Evolutionary conservation across 2,113 vertebrate genomes (phyloP).

Genomic region (Lagopus leucura): DNA sequence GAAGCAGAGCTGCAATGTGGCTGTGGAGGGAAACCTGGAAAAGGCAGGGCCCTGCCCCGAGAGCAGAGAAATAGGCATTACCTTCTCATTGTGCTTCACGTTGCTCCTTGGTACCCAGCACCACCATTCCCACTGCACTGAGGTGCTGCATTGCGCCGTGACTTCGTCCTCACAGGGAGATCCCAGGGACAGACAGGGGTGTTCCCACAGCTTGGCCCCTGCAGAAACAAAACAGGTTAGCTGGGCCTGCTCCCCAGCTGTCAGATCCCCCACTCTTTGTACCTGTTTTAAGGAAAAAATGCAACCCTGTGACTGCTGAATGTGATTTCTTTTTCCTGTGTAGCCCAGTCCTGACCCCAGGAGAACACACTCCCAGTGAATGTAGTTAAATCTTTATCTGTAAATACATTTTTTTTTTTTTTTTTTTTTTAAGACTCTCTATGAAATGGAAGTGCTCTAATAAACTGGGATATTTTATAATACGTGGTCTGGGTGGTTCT

Average conservation of each 20-base stretch:
- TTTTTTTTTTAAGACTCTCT: slow-evolving; percentile 43
- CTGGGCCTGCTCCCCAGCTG: background rate
- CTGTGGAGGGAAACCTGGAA: fast-evolving
- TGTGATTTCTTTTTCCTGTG: background rate
- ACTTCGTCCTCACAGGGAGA: background rate
- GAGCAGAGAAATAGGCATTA: background rate
- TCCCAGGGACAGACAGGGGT: background rate
- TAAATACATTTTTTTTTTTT: slow-evolving; percentile 31
- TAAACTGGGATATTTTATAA: slow-evolving; percentile 70
- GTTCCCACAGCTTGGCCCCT: background rate
- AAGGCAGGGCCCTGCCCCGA: too few relatives aligned
- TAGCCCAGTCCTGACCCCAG: background rate
- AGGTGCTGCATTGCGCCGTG: fast-evolving
- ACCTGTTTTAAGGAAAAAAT: background rate
- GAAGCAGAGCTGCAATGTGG: fast-evolving
- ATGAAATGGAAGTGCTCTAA: slow-evolving; percentile 1
- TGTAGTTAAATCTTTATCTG: background rate
- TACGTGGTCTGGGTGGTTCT: background rate
- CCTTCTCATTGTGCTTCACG: background rate
- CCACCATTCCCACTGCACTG: background rate
- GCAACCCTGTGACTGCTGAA: background rate
- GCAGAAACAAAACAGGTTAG: fast-evolving
- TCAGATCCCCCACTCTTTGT: background rate
- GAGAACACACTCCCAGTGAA: background rate
- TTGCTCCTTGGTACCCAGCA: too few relatives aligned